Evolutionary conservation across 2,888 invertebrate genomes (phyloP), one percentile per base, ranked within the genome.

Genomic region (Hypolimnas misippus): DNA sequence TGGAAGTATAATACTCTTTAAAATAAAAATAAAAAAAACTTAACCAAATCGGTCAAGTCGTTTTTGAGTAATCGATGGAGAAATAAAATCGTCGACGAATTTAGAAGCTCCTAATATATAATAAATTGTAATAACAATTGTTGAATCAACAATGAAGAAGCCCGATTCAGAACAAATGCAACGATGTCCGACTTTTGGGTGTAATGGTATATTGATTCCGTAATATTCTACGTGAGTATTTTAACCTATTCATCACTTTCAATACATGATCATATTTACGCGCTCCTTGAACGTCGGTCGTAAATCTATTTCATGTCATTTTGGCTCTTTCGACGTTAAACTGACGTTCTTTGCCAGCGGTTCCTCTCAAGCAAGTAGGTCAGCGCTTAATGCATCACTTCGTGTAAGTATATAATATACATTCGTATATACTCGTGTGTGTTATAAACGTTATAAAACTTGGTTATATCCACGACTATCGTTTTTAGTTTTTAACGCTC

Each of bases 271-370:
- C 31, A 12, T 25, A 51, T 44, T 46, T 35, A 25, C 44, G 31
- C 12, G 50, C 49, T 50, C 14, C 21, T 33, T 31, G 40, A 58
- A 12, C 50, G 49, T 17, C 3, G 35, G n/a, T 57, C 57, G 51
- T 66, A 66, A 66, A 62, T 66, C 66, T 66, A 62, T 58, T 50
- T 14, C 51, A 51, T 44, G 55, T 61, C 64, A 55, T 61, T 55
- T 52, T 19, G 57, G 33, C 42, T 49, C 19, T 57, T 52, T 33
- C 55, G 49, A 61, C 50, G 57, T 33, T 54, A 62, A 44, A 56
- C 55, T 50, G 65, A 57, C 63, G 58, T 31, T 31, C 46, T 44
- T 57, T 51, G 63, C 38, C 63, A 56, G 55, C 35, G 51, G 46
- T 54, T 58, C 31, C 54, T 60, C 59, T 35, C 29, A 35, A 56